Evolutionary conservation across 2,113 vertebrate species (phyloP), one percentile per base, ranked within the genome.

Genomic region (Actenoides hombroni): DNA sequence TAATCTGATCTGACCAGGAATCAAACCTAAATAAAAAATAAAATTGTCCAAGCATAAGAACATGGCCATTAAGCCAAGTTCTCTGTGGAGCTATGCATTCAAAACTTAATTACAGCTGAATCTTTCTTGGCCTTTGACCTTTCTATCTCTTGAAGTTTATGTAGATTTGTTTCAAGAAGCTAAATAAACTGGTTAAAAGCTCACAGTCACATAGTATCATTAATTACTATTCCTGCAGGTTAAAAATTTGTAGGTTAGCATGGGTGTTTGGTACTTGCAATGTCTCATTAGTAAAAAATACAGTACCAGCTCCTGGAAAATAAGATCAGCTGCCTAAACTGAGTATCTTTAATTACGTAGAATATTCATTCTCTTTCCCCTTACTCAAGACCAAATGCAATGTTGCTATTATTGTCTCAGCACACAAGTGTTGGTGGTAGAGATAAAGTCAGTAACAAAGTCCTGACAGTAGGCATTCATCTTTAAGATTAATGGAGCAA

Each of bases 401-500:
- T 37, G 35, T 31, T 54, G 39, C 54, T 56, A n/a, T 77, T 87
- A 37, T 61, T 91, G 33, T 85, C 54, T 85, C n/a, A 37, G 57
- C 1, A 1, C 24, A 35, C 4, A 3, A 16, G 49, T 85, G 31
- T 35, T 79, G 68, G 59, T 31, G 12, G 35, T 42, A 51, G 51
- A 89, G 88, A 92, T 90, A 92, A 54, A 51, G 44, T 29, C 48
- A 60, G 40, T 63, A 71, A 91, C 80, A 94, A 91, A 94, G 83
- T 61, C 69, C 68, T 94, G 86, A 88, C 56, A 42, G 31, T 33
- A 84, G 82, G 57, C 60, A 51, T 95, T 93, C 35, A 18, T 96
- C 91, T 97, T 80, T 63, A 75, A 90, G 93, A 94, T 90, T 83
- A 94, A 93, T 5, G 1, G 61, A 71, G 83, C 16, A 84, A 87